A percentile compares a stretch with the other conserved stretches of the same genome.
Evolutionary conservation across 2,797 vertebrate species (phyloP).

Genomic region (Hafferia zeledoni): DNA sequence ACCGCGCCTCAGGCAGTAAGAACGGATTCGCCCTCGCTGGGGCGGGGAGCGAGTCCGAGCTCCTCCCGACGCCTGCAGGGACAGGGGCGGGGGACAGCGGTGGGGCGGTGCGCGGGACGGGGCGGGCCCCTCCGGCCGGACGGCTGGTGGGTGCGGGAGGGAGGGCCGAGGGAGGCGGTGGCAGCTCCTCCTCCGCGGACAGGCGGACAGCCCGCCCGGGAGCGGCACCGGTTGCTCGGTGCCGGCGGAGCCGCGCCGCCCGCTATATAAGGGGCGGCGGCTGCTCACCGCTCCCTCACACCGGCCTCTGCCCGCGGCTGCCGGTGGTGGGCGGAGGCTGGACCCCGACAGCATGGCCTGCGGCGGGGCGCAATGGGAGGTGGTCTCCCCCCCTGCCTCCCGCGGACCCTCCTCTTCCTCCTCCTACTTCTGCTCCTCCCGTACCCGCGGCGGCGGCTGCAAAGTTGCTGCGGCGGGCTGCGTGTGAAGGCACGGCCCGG

Average conservation of each 20-base stretch:
- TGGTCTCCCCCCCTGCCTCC: not conserved
- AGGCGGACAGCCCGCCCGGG: not conserved
- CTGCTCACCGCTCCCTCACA: not conserved
- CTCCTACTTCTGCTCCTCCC: not conserved
- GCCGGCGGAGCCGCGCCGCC: not conserved
- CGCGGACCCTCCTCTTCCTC: slow-evolving; percentile 10
- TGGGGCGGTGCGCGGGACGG: not conserved
- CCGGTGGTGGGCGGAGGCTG: not conserved
- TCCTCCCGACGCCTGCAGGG: not conserved
- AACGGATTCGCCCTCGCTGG: not conserved
- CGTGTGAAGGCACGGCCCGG: slow-evolving; percentile 5
- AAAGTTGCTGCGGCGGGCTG: slow-evolving; percentile 21
- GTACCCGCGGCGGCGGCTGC: not conserved
- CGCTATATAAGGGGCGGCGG: slow-evolving; percentile 35
- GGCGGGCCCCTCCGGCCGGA: not conserved
- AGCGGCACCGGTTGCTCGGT: slow-evolving; percentile 1
- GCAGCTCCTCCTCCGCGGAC: not conserved
- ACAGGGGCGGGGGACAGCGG: not conserved
- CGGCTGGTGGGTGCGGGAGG: not conserved
- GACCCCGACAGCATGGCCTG: slow-evolving; percentile 15
- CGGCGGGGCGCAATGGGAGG: slow-evolving; percentile 7
- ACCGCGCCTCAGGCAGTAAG: not conserved
- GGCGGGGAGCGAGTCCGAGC: not conserved
- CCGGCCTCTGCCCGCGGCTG: not conserved
- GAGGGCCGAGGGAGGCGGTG: not conserved